These are phyloP conservation scores for Erebia epiphron DNA, from an alignment of 2,888 invertebrate genomes.

Conservation along the genomic window DNA sequence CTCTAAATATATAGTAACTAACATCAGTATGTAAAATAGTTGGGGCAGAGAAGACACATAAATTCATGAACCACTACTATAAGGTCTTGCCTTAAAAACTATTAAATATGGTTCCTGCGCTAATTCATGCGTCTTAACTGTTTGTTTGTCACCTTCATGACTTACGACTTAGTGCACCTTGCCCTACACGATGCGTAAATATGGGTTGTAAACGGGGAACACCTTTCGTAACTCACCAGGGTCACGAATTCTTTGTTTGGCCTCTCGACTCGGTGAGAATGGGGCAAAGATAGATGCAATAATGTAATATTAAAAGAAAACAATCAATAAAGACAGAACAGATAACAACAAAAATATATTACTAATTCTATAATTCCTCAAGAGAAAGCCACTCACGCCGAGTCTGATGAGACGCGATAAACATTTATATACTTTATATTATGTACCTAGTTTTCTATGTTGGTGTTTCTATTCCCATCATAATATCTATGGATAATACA, in stretches of 20 bases:
- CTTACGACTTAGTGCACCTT: conserved; percentile 58
- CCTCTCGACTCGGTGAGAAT: conserved; percentile 54
- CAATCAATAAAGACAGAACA: conserved; percentile 70
- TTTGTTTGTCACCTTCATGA: conserved; percentile 48
- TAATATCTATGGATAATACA: conserved; percentile 64
- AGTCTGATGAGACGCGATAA: conserved; percentile 56
- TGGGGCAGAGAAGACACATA: conserved; percentile 61
- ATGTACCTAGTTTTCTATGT: conserved; percentile 77
- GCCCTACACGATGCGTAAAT: conserved; percentile 44
- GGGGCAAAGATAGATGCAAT: conserved; percentile 55
- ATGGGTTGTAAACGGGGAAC: conserved; percentile 48
- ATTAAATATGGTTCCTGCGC: conserved; percentile 32
- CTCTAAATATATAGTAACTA: conserved; percentile 71
- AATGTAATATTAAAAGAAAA: conserved; percentile 56
- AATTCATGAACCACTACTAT: conserved; percentile 47
- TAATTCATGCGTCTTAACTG: conserved; percentile 60
- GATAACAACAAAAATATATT: conserved; percentile 77
- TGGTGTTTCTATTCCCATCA: conserved; percentile 80
- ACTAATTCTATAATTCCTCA: conserved; percentile 68
- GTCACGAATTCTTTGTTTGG: conserved; percentile 44
- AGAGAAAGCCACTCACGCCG: conserved; percentile 59
- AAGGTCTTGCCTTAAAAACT: conserved; percentile 39
- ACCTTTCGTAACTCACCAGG: conserved; percentile 59
- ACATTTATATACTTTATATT: conserved; percentile 67
- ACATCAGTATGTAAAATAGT: conserved; percentile 81